A percentile compares a stretch with the other conserved stretches of the same genome.
Evolutionary conservation across 30 jellyfish, hydroid and myxozoan genomes (phyloP).

Genomic region (Sanderia malayensis): DNA sequence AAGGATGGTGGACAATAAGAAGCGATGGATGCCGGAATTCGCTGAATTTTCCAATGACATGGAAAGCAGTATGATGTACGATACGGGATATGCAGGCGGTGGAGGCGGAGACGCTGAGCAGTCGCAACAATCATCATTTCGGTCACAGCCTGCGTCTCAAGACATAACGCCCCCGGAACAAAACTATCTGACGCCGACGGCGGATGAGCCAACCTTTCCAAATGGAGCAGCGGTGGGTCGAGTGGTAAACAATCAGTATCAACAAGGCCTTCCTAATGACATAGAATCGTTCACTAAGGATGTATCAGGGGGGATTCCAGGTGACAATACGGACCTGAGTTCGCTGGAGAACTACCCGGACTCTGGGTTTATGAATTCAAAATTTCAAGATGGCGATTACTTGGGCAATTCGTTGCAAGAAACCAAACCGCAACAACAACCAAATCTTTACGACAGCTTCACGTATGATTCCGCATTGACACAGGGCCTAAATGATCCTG

Average conservation of each 20-base stretch:
- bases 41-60: slow-evolving; percentile 60
- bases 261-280: slow-evolving; percentile 38
- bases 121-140: slow-evolving; percentile 19
- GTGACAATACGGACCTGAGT: slow-evolving; percentile 11
- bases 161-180: slow-evolving; percentile 47
- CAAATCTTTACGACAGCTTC: slow-evolving; percentile 47
- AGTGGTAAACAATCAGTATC: slow-evolving; percentile 29
- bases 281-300: slow-evolving; percentile 58
- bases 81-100: slow-evolving; percentile 54
- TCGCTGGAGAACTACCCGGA: slow-evolving; percentile 40
- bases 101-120: slow-evolving; percentile 8
- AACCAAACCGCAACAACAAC: slow-evolving; percentile 7
- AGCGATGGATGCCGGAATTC: slow-evolving; percentile 80
- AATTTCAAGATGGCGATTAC: slow-evolving; percentile 61
- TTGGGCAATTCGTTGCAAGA: slow-evolving; percentile 34
- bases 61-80: slow-evolving; percentile 69
- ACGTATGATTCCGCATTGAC: slow-evolving; percentile 30
- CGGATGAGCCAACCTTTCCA: slow-evolving; percentile 11
- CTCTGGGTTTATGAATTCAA: slow-evolving; percentile 30
- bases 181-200: slow-evolving; percentile 53
- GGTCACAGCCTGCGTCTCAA: slow-evolving; percentile 13
- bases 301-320: slow-evolving; percentile 21
- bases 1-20: slow-evolving; percentile 40
- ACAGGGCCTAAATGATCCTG: not conserved
- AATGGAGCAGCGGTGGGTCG: slow-evolving; percentile 30